Conservation (phyloP, 1,140 invertebrate genomes). For the Psix sp. region DNA sequence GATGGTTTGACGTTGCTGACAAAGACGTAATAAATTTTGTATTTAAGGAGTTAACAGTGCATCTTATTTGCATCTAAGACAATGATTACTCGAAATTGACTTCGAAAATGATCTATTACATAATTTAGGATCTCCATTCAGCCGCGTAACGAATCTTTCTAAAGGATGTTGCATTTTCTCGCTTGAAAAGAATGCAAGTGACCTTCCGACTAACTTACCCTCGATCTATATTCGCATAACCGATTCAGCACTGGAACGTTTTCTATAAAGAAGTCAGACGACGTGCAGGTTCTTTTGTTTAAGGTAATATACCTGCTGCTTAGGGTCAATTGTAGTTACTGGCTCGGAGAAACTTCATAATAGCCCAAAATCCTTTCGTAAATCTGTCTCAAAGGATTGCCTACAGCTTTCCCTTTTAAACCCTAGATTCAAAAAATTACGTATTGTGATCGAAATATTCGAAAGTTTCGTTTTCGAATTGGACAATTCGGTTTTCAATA, state of each 20-base stretch:
- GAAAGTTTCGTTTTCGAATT: background rate
- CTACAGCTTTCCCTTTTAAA: conserved; percentile 22
- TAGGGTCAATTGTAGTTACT: conserved; percentile 32
- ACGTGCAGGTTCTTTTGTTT: too few species aligned
- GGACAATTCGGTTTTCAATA: too few species aligned
- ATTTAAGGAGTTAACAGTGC: conserved; percentile 15
- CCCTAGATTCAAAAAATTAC: background rate
- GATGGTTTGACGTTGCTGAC: background rate
- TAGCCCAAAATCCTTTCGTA: conserved; percentile 56
- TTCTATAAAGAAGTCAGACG: too few species aligned
- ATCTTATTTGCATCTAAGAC: conserved; percentile 1
- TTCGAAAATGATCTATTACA: conserved; percentile 22
- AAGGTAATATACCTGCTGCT: too few species aligned
- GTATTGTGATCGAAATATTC: background rate
- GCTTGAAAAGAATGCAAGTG: conserved; percentile 12
- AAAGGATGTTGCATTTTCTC: background rate
- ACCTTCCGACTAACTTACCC: conserved; percentile 14
- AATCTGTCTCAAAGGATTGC: conserved; percentile 46
- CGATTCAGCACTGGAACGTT: too few species aligned
- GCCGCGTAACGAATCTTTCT: background rate
- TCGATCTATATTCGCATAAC: too few species aligned
- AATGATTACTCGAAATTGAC: conserved; percentile 29
- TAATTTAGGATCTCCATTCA: conserved; percentile 9
- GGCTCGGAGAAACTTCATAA: conserved; percentile 36
- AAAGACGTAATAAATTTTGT: conserved; percentile 16